Evolutionary conservation across 2,113 vertebrate species (phyloP).

Genomic region (Heloderma charlesbogerti): DNA sequence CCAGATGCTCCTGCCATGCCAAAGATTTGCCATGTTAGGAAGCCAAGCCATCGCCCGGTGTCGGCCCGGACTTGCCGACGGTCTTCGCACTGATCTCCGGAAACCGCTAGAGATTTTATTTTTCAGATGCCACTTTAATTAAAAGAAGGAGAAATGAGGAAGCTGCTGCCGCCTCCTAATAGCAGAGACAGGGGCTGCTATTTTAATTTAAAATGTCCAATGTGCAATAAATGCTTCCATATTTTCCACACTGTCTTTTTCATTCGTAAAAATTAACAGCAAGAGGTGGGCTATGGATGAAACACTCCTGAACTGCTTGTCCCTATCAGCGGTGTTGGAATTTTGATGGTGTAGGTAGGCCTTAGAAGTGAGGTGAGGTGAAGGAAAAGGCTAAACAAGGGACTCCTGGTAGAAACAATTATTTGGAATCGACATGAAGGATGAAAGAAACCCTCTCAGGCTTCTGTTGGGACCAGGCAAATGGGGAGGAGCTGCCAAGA

Average conservation of each 20-base stretch:
- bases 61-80: constrained; percentile 41
- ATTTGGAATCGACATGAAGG: neutral
- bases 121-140: constrained; percentile 49
- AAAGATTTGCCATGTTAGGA: constrained; percentile 39
- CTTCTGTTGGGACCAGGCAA: neutral
- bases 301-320: neutral
- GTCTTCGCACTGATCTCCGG: constrained; percentile 46
- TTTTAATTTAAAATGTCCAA: constrained; percentile 42
- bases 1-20: constrained; percentile 25
- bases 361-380: neutral
- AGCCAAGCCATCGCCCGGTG: constrained; percentile 42
- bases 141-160: constrained; percentile 22
- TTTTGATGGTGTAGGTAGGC: neutral
- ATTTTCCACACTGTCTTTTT: constrained; percentile 16
- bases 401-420: neutral
- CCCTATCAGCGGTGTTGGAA: too few relatives aligned
- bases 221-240: constrained; percentile 47
- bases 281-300: neutral
- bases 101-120: constrained; percentile 43
- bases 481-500: neutral
- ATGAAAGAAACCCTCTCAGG: neutral
- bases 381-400: neutral
- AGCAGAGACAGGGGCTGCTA: constrained; percentile 22
- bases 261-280: neutral
- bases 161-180: constrained; percentile 21